Evolutionary conservation across 2,888 invertebrate species (phyloP), one percentile per base, ranked within the genome.

Genomic region (Helobdella robusta): DNA sequence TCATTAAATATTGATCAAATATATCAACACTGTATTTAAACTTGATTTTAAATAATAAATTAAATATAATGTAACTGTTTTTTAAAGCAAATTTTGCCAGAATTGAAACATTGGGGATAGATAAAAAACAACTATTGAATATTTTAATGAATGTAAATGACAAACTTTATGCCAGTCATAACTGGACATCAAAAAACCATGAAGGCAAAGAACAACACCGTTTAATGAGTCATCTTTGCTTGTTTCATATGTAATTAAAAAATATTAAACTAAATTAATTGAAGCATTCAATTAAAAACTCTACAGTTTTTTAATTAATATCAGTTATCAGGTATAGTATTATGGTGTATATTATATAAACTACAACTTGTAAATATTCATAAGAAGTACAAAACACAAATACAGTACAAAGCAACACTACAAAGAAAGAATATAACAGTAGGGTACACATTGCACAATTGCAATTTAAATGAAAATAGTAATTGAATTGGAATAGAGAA

Each of bases 211-310:
- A 28, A 58, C 8, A 28, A 32, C 30, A 25, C 25, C 30, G 8
- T 58, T 58, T 5, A 8, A 8, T 5, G 8, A 5, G n/a, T 25
- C 58, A 5, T 25, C 5, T 28, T 58, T 28, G 25, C 30, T 58
- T 58, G 58, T 58, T 5, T 58, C 28, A 28, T 58, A 58, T 58
- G 58, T 58, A 30, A 58, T 11, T 6, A n/a, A 32, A 58, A 28
- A 58, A 32, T 8, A 50, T 15, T 40, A 40, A 15, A 40, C n/a
- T 15, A 15, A 40, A 15, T 40, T 40, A 40, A 40, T 15, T 40
- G n/a, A 40, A 40, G n/a, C 11, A 40, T 40, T 40, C 11, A 40
- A 15, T 15, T 40, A 40, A 11, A 15, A 15, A 15, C n/a, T 11
- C 44, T 15, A 40, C 11, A 40, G n/a, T 11, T 11, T 11, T n/a